Conservation (phyloP, 2,113 vertebrate genomes). For the Vombatus ursinus region DNA sequence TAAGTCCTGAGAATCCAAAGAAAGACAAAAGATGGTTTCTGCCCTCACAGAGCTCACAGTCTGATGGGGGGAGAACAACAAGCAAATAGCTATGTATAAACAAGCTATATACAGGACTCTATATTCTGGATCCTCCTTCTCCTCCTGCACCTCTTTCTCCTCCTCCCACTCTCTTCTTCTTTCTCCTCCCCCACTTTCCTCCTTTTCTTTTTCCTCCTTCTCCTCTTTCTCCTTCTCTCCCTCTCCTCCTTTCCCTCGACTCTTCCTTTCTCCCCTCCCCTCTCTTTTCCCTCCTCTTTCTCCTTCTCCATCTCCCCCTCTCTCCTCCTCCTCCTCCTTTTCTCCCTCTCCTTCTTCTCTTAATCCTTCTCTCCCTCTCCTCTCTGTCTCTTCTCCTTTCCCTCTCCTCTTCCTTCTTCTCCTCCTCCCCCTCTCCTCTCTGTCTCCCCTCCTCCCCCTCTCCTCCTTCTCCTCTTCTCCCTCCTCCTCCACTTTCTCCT, state of each 20-base stretch:
- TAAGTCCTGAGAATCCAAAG: background rate
- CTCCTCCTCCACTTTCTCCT: rapidly evolving
- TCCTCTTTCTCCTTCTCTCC: no score
- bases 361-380: no score
- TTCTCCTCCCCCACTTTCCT: no score
- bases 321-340: background rate
- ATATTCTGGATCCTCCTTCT: background rate
- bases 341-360: background rate
- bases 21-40: background rate
- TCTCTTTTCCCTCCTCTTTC: rapidly evolving
- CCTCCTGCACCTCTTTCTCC: no score
- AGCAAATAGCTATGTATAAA: background rate
- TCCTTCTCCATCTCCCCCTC: rapidly evolving
- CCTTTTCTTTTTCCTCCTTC: no score
- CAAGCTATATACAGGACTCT: background rate
- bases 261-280: background rate
- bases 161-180: no score
- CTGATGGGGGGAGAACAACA: background rate
- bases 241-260: background rate
- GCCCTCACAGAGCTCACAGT: background rate
- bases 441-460: no score
- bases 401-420: rapidly evolving
- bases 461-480: background rate
- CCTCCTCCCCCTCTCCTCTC: background rate
- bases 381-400: no score